phyloP scores from a whole-genome alignment of 2,888 invertebrate species.

The Enchytraeus crypticus region DNA sequence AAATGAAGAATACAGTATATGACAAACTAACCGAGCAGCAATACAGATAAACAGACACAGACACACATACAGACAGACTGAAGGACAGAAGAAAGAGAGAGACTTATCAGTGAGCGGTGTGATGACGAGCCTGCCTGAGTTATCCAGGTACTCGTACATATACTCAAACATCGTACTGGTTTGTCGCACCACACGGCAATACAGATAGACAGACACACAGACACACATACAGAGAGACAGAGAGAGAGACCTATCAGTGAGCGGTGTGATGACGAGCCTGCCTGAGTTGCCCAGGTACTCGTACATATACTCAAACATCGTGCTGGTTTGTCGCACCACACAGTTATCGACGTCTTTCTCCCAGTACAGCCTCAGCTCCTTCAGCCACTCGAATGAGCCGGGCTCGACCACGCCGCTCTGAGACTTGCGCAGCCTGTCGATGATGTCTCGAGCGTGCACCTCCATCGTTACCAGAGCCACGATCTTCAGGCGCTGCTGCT shows the following conservation, averaged over 20 bases:
- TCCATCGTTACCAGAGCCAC: constrained; percentile 79
- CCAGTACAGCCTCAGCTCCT: constrained; percentile 81
- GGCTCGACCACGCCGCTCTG: constrained; percentile 57
- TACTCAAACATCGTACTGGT: constrained; percentile 67
- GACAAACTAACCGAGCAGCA: too few species aligned
- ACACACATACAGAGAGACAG: too few species aligned
- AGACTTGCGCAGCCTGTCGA: constrained; percentile 77
- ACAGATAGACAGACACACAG: too few species aligned
- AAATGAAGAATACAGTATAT: too few species aligned
- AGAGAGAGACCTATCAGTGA: constrained; percentile 73
- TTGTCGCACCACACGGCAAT: constrained; percentile 72
- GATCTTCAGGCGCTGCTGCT: constrained; percentile 66
- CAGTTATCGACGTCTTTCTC: constrained; percentile 68
- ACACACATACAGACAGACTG: too few species aligned
- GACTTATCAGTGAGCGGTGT: constrained; percentile 81
- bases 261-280: constrained; percentile 78
- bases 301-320: constrained; percentile 64
- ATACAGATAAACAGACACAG: too few species aligned
- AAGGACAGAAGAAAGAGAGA: too few species aligned
- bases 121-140: constrained; percentile 78
- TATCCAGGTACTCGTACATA: constrained; percentile 82
- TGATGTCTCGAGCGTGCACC: constrained; percentile 80
- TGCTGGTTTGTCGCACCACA: constrained; percentile 74
- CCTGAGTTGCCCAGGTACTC: constrained; percentile 85
- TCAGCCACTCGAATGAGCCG: constrained; percentile 79